Conservation (phyloP, 2,113 vertebrate genomes). For the Semnopithecus entellus region DNA sequence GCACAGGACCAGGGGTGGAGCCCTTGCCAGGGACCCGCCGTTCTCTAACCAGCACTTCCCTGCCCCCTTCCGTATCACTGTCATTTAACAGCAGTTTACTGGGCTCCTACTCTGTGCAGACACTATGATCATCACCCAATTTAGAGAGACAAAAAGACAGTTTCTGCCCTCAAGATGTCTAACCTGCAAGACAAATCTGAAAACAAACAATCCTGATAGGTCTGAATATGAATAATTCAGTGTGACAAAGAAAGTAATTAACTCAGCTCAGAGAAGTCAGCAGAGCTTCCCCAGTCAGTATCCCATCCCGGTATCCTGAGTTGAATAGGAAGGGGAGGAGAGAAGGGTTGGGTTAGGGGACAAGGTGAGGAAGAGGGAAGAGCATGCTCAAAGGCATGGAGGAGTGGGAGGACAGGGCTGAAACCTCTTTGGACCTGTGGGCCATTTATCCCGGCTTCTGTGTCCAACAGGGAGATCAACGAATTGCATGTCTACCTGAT, state of each 20-base stretch:
- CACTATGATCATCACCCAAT: background rate
- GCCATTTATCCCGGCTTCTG: background rate
- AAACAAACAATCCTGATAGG: background rate
- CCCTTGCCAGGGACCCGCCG: too few relatives aligned
- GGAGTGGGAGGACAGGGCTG: too few relatives aligned
- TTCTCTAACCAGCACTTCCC: too few relatives aligned
- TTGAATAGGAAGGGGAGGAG: background rate
- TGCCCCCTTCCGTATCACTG: too few relatives aligned
- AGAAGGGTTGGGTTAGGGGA: background rate
- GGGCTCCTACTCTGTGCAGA: background rate
- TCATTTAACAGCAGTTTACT: background rate
- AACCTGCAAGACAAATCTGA: background rate
- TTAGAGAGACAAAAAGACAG: background rate
- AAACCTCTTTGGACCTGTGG: background rate
- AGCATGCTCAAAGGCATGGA: background rate
- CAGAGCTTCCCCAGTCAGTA: background rate
- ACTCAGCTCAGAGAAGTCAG: background rate
- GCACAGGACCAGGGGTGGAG: too few relatives aligned
- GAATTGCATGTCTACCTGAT: background rate
- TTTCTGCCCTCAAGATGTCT: constrained; percentile 39
- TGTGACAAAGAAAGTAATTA: constrained; percentile 9
- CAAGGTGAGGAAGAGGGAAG: background rate
- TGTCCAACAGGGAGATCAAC: background rate
- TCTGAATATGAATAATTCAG: background rate
- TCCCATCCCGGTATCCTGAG: background rate